Evolutionary conservation across 2,113 vertebrate species (phyloP).

Genomic region (Sinocyclocheilus grahami): DNA sequence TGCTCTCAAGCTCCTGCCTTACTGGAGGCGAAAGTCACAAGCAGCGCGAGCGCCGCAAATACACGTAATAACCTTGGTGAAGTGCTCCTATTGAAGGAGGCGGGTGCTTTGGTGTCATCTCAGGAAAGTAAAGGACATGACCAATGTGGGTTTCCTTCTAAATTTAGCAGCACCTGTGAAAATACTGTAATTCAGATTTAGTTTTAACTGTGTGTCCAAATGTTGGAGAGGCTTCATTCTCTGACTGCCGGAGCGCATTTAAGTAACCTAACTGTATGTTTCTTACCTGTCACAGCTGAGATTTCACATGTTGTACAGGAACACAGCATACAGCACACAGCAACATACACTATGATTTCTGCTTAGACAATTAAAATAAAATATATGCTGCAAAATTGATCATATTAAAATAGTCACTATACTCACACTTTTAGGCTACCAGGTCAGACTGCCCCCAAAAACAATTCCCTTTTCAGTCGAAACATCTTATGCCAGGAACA

Average conservation of each 20-base stretch:
- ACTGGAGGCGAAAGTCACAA: not conserved
- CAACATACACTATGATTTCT: no score
- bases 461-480: not conserved
- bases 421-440: no score
- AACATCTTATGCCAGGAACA: not conserved
- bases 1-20: not conserved
- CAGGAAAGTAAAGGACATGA: constrained; percentile 17
- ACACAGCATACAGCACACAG: no score
- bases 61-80: constrained; percentile 4
- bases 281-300: no score
- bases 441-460: not conserved
- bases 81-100: not conserved
- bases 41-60: not conserved
- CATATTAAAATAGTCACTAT: not conserved
- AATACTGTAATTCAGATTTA: constrained; percentile 30
- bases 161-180: constrained; percentile 52
- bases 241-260: not conserved
- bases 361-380: no score
- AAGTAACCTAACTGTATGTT: not conserved
- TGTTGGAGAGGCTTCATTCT: not conserved
- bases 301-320: no score
- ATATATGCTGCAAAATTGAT: no score
- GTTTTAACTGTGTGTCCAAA: not conserved
- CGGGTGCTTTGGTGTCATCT: constrained; percentile 2
- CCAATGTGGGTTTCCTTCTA: constrained; percentile 22